Conservation (phyloP, 2,797 vertebrate genomes). For the Triplophysa bombifrons region DNA sequence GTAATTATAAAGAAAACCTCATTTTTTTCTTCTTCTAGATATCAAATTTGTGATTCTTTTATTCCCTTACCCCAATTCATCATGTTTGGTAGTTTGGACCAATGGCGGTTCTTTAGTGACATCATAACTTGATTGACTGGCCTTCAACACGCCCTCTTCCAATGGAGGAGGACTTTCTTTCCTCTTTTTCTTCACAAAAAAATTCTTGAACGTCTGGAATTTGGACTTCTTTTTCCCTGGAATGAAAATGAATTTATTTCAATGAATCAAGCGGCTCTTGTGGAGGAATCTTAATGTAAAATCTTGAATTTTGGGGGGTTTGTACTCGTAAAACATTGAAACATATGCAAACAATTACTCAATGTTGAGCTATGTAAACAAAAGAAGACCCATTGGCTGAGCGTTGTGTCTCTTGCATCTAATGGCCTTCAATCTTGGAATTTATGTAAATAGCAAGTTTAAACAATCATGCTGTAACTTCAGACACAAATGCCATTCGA, state of each 20-base stretch:
- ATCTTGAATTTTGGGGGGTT: background rate
- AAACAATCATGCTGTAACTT: slow-evolving; percentile 6
- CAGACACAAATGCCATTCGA: slow-evolving; percentile 11
- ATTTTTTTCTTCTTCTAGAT: too few species aligned
- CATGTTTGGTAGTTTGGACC: slow-evolving; percentile 68
- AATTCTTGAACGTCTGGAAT: slow-evolving; percentile 89
- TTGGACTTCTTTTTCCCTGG: slow-evolving; percentile 93
- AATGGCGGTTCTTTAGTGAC: slow-evolving; percentile 71
- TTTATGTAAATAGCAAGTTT: background rate
- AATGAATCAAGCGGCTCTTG: background rate
- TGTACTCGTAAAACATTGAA: background rate
- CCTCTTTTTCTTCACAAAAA: slow-evolving; percentile 91
- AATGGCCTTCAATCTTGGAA: background rate
- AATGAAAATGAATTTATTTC: slow-evolving; percentile 8
- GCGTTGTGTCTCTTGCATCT: background rate
- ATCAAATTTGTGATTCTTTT: background rate
- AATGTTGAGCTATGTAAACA: slow-evolving; percentile 12
- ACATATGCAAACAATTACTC: slow-evolving; percentile 14
- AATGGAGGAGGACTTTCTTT: slow-evolving; percentile 71
- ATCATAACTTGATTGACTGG: slow-evolving; percentile 81
- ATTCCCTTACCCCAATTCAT: slow-evolving; percentile 73
- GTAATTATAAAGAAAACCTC: too few species aligned
- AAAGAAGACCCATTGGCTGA: slow-evolving; percentile 8
- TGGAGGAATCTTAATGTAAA: slow-evolving; percentile 7
- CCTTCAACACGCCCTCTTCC: slow-evolving; percentile 72